Base-by-base conservation (phyloP, 2,797 vertebrate genomes). In the Echeneis naucrates region DNA sequence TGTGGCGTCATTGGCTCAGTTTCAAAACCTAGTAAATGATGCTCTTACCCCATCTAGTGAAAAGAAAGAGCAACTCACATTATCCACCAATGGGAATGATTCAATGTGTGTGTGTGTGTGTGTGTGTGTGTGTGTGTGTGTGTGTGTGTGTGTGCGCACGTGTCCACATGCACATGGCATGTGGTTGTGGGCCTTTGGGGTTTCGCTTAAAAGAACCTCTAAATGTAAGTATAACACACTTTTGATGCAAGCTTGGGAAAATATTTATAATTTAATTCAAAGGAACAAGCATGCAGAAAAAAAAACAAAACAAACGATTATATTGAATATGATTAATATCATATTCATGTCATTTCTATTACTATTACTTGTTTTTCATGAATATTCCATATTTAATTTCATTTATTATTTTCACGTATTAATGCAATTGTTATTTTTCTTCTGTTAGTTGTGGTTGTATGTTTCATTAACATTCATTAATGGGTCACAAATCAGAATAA, bases 11-110 rank as follows among this genome's bases (percentile, higher is more conserved):
- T 37, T 45, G 37, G 45, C 16, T 42, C 69, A 8, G 10, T 17
- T 77, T 70, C 57, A 61, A 21, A 53, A 26, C 37, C 54, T 32
- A 26, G 85, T 78, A 77, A 87, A 71, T 91, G 77, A 92, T 84
- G 80, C 82, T 83, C 83, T 91, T 72, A 87, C 90, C 59, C 91
- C 94, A 94, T 92, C 93, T 94, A 91, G 92, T 92, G 93, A 88
- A 60, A 42, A 55, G 72, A 80, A 21, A 8, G 48, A 77, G 86
- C 47, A 87, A 73, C 47, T 85, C 64, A 55, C 37, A 60, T 60
- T 61, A 75, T 24, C 61, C n/a, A n/a, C n/a, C 37, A 16, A 38
- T n/a, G 35, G 11, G 27, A 23, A 9, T 33, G 50, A 10, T 23
- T 59, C 38, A 58, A 21, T 56, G 24, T 61, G 63, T 45, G 52